Evolutionary conservation across 2,797 vertebrate species (phyloP).

Genomic region (Sebastes jordani): DNA sequence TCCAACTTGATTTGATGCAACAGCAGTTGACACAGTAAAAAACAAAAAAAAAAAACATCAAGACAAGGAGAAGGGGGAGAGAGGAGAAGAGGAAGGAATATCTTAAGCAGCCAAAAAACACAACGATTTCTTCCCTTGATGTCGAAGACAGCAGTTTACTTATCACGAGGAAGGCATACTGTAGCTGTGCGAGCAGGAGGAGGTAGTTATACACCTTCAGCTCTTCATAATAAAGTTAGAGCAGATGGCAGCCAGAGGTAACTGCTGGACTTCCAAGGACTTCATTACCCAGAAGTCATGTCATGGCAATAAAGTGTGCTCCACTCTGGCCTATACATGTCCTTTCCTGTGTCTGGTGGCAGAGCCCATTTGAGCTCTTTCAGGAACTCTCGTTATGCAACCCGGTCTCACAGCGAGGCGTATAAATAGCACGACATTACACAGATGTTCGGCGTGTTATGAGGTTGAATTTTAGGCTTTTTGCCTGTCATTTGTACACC

Average conservation of each 20-base stretch:
- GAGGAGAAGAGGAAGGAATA: not conserved
- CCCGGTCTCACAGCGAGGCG: not conserved
- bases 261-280: not conserved
- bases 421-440: not conserved
- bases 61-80: not conserved
- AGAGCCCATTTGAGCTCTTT: not conserved
- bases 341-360: not conserved
- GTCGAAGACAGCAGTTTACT: not conserved
- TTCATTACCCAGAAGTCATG: not conserved
- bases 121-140: slow-evolving; percentile 12
- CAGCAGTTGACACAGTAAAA: slow-evolving; percentile 48
- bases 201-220: not conserved
- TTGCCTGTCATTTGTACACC: no score
- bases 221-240: not conserved
- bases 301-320: not conserved
- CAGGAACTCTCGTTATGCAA: not conserved
- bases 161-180: not conserved
- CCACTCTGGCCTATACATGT: not conserved
- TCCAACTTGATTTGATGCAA: slow-evolving; percentile 58
- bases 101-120: slow-evolving; percentile 10
- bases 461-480: no score
- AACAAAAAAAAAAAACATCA: slow-evolving; percentile 35
- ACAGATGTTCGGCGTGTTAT: no score
- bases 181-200: not conserved
- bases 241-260: not conserved